Base-by-base conservation (phyloP, 2,888 invertebrate genomes). In the Cheilosia pagana region DNA sequence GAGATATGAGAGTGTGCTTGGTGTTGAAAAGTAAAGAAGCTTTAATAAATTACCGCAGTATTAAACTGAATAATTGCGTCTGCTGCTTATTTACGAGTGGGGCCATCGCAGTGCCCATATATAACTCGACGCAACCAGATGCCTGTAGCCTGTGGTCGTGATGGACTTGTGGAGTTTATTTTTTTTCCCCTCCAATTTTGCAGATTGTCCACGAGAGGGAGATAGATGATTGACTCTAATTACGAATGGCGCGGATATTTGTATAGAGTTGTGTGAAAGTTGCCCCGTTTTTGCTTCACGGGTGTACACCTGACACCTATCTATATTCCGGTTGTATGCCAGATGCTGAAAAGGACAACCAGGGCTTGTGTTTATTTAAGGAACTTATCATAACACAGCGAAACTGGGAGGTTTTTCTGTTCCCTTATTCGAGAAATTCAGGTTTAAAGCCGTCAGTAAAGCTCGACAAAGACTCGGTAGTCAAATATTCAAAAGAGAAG, bases 11-110 rank as follows among this genome's bases (percentile, higher is more conserved):
- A 75, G 81, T 67, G 60, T 53, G 71, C 25, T 75, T 85, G 81
- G 85, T 85, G 85, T 85, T 85, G 85, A 85, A 85, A 85, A 81
- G 85, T 85, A 85, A 85, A 85, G 85, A 85, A 85, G 85, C 85
- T 81, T 85, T 81, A 85, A 85, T 81, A 85, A 85, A 85, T 85
- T 85, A 85, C 85, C 75, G 75, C 85, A 39, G 85, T 60, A 85
- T 81, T 85, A 85, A 86, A 81, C 81, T 81, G 86, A 86, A 76
- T 76, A 86, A 81, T 86, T 86, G 81, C 81, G 71, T 72, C 77
- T 86, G 81, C 63, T 77, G 76, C 68, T 77, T 86, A 81, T 81
- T 83, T 83, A 79, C 79, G 79, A 83, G 74, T 70, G 68, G 68
- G 67, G 45, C 74, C 52, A 71, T 53, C 43, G 43, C 25, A 43